phyloP scores from a whole-genome alignment of 1,140 invertebrate species.

The Philopotamus ludificatus region DNA sequence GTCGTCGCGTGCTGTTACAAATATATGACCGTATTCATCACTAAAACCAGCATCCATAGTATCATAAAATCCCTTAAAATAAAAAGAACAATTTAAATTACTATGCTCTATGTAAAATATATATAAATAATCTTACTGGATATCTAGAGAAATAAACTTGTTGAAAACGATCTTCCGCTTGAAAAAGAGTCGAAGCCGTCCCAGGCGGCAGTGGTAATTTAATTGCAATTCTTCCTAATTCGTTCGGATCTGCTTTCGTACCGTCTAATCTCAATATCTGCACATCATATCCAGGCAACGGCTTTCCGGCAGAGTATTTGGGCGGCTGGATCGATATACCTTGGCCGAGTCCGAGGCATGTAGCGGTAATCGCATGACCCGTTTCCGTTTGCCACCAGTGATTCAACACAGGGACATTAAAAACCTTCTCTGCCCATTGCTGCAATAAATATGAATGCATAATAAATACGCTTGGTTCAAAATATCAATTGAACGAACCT shows the following conservation, averaged over 20 bases:
- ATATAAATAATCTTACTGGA: slow-evolving; percentile 61
- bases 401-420: slow-evolving; percentile 84
- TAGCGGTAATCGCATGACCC: slow-evolving; percentile 83
- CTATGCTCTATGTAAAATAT: background rate
- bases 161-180: slow-evolving; percentile 77
- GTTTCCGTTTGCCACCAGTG: slow-evolving; percentile 98
- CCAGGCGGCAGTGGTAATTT: slow-evolving; percentile 89
- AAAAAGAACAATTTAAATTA: background rate
- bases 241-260: slow-evolving; percentile 61
- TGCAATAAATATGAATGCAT: slow-evolving; percentile 45
- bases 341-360: slow-evolving; percentile 75
- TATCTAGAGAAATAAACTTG: slow-evolving; percentile 78
- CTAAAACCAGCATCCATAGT: slow-evolving; percentile 91
- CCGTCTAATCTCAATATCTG: slow-evolving; percentile 71
- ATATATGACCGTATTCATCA: slow-evolving; percentile 81
- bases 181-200: slow-evolving; percentile 78
- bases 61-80: slow-evolving; percentile 81
- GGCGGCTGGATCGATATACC: slow-evolving; percentile 59
- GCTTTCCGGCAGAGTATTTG: slow-evolving; percentile 68
- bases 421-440: slow-evolving; percentile 77
- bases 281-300: slow-evolving; percentile 80
- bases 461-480: background rate
- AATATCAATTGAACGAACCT: slow-evolving; percentile 40
- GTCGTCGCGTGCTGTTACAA: slow-evolving; percentile 86
- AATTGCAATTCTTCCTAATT: slow-evolving; percentile 80